phyloP scores from a whole-genome alignment of 92 coral and sea anemone genomes.

The Phenganax stokvisi region DNA sequence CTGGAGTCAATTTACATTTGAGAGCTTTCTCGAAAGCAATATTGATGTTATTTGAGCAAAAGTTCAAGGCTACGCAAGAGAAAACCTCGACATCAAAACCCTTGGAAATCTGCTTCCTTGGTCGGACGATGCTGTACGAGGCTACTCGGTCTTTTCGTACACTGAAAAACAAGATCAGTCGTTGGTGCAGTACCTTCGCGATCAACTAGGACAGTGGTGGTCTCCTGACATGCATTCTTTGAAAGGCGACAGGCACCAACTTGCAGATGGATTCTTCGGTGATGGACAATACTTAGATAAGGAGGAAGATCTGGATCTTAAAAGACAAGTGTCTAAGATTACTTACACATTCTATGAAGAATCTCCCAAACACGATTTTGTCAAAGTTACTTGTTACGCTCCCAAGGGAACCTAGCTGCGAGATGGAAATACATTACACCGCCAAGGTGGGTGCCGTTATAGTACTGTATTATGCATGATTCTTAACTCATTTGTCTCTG shows the following conservation, averaged over 20 bases:
- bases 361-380: not conserved
- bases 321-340: not conserved
- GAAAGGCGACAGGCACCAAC: constrained; percentile 17
- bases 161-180: constrained; percentile 35
- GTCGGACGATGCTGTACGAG: constrained; percentile 34
- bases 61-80: not conserved
- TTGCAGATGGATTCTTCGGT: constrained; percentile 20
- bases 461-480: too few species aligned
- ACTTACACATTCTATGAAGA: not conserved
- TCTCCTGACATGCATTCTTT: constrained; percentile 30
- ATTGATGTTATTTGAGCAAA: constrained; percentile 29
- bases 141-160: constrained; percentile 39
- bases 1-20: constrained; percentile 44
- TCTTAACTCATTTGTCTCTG: too few species aligned
- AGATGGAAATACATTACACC: too few species aligned
- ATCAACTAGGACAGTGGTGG: constrained; percentile 42
- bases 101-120: constrained; percentile 31
- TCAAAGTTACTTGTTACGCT: not conserved
- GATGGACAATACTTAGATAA: not conserved
- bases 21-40: constrained; percentile 33
- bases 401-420: too few species aligned
- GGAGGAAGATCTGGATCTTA: not conserved
- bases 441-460: too few species aligned
- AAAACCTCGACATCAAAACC: not conserved
- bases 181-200: constrained; percentile 41